Percentiles rank a stretch among this genome's conserved stretches.
Evolutionary conservation across 2,113 vertebrate genomes (phyloP).

Genomic region (Colaptes auratus): DNA sequence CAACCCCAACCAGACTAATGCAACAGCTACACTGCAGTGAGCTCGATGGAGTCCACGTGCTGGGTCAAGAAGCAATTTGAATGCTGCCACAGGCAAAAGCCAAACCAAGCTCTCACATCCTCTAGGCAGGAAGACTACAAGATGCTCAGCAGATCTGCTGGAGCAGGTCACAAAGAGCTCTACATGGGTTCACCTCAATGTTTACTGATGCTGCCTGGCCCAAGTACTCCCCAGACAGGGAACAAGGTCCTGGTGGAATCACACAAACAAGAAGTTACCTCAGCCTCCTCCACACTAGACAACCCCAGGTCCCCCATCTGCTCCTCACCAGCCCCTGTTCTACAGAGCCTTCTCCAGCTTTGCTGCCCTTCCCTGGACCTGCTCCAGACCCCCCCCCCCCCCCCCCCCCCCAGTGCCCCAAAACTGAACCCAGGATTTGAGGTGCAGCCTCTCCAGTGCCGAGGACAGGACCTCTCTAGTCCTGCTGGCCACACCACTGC

Average conservation of each 20-base stretch:
- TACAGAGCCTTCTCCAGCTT: too few relatives aligned
- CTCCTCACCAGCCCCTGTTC: too few relatives aligned
- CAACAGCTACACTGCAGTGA: background rate
- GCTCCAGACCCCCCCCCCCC: too few relatives aligned
- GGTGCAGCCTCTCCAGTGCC: too few relatives aligned
- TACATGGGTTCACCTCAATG: fast-evolving
- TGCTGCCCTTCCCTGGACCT: too few relatives aligned
- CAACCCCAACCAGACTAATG: background rate
- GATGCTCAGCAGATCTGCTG: background rate
- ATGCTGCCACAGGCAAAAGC: background rate
- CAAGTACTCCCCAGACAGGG: background rate
- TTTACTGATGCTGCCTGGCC: too few relatives aligned
- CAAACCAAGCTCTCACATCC: background rate
- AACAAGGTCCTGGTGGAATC: background rate
- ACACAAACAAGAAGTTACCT: background rate
- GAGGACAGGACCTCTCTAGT: too few relatives aligned
- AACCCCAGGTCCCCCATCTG: too few relatives aligned
- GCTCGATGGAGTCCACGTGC: fast-evolving
- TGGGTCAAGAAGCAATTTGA: background rate
- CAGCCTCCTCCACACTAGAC: too few relatives aligned
- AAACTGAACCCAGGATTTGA: too few relatives aligned
- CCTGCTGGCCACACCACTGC: too few relatives aligned
- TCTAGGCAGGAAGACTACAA: background rate
- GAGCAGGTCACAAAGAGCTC: background rate
- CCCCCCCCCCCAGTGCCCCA: too few relatives aligned